phyloP scores from a whole-genome alignment of 1,140 invertebrate genomes.

The Papilio aristodemus region DNA sequence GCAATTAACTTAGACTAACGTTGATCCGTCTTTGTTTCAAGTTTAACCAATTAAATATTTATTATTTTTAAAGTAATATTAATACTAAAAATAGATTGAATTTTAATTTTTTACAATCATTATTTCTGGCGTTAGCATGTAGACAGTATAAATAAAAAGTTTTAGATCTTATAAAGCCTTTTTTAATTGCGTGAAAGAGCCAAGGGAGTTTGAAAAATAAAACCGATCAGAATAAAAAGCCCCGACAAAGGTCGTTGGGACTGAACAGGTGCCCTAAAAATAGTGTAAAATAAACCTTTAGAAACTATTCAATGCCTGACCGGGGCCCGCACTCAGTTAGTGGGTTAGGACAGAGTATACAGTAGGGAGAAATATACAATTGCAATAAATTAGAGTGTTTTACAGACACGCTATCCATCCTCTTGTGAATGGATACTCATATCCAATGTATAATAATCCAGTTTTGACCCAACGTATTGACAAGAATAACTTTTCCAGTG shows the following conservation, averaged over 20 bases:
- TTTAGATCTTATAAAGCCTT: not conserved
- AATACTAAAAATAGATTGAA: no score
- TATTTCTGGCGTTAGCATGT: no score
- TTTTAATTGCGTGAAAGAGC: conserved; percentile 9
- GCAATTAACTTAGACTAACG: no score
- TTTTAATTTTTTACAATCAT: no score
- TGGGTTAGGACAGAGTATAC: conserved; percentile 40
- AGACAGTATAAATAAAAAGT: not conserved
- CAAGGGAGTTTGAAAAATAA: conserved; percentile 43
- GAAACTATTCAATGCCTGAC: conserved; percentile 53
- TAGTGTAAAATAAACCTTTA: conserved; percentile 55
- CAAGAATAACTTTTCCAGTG: no score
- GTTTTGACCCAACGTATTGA: no score
- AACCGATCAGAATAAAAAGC: conserved; percentile 53
- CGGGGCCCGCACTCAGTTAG: conserved; percentile 36
- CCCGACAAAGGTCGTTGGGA: conserved; percentile 53
- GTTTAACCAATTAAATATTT: no score
- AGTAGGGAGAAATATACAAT: conserved; percentile 11
- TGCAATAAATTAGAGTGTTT: not conserved
- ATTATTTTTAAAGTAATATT: no score
- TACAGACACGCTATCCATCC: no score
- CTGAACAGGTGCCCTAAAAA: conserved; percentile 61
- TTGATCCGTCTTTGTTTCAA: no score
- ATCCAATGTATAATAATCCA: no score
- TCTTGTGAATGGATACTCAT: no score